Evolutionary conservation across 2,888 invertebrate genomes (phyloP).

Genomic region (Oligia fasciuncula): DNA sequence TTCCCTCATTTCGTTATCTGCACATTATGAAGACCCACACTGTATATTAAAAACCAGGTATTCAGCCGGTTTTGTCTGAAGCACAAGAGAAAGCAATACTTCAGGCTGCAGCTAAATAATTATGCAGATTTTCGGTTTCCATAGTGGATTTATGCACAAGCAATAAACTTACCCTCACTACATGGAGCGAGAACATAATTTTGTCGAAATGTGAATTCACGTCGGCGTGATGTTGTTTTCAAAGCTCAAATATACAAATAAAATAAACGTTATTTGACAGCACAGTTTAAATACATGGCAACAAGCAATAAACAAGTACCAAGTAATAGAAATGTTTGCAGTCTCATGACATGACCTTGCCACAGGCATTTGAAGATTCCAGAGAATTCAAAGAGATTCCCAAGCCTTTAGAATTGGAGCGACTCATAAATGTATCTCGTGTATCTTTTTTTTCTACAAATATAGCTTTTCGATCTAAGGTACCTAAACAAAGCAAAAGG

Average conservation of each 20-base stretch:
- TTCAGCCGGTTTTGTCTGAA: too few relatives aligned
- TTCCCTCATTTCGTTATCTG: too few relatives aligned
- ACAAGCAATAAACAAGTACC: not conserved
- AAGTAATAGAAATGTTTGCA: conserved; percentile 9
- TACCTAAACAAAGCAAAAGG: too few relatives aligned
- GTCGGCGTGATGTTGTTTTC: not conserved
- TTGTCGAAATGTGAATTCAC: not conserved
- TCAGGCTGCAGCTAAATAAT: not conserved
- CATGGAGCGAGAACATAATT: too few relatives aligned
- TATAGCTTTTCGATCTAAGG: not conserved
- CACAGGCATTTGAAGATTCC: not conserved
- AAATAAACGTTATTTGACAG: not conserved
- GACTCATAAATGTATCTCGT: conserved; percentile 2
- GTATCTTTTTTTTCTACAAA: not conserved
- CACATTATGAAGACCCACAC: too few relatives aligned
- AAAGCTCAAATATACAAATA: not conserved
- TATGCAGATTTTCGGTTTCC: not conserved
- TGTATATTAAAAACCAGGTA: too few relatives aligned
- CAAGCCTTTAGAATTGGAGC: conserved; percentile 2
- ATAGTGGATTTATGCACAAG: too few relatives aligned
- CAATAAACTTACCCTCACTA: too few relatives aligned
- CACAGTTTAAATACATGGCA: not conserved
- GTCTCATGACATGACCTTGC: not conserved
- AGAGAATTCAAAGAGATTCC: conserved; percentile 10
- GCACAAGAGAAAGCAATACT: too few relatives aligned